These are phyloP conservation scores for Trachelus tabidus DNA, from an alignment of 2,888 invertebrate genomes.

Conservation along the genomic window DNA sequence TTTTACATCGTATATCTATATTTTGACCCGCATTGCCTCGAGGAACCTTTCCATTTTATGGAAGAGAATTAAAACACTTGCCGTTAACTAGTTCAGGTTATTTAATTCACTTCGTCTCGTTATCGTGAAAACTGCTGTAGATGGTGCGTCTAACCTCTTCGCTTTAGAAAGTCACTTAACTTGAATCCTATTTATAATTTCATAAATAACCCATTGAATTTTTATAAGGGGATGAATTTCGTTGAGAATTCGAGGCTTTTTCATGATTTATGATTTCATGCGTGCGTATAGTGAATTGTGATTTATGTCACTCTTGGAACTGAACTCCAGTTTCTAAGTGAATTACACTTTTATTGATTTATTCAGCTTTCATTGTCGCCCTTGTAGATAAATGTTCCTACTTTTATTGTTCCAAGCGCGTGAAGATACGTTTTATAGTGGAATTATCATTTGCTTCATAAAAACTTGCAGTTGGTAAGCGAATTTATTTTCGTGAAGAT, in stretches of 20 bases:
- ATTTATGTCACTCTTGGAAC: not conserved
- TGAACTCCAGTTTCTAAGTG: not conserved
- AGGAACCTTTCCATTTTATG: constrained; percentile 7
- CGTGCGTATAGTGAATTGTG: not conserved
- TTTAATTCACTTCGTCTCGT: constrained; percentile 27
- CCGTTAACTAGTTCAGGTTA: constrained; percentile 28
- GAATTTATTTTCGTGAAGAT: not conserved
- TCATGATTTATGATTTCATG: not conserved
- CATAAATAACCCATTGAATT: not conserved
- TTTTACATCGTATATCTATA: constrained; percentile 8
- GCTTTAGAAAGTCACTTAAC: not conserved
- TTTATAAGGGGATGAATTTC: not conserved
- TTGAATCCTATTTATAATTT: not conserved
- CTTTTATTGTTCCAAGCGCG: not conserved
- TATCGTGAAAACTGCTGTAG: not conserved
- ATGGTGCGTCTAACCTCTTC: not conserved
- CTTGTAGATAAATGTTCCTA: not conserved
- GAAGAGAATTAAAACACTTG: constrained; percentile 32
- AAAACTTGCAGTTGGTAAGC: not conserved
- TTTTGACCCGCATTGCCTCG: not conserved
- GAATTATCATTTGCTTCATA: not conserved
- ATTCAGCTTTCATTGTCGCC: not conserved
- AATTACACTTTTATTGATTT: not conserved
- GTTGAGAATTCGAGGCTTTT: not conserved
- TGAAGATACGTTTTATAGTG: not conserved